Evolutionary conservation across 1,140 invertebrate genomes (phyloP), one percentile per base, ranked within the genome.

Genomic region (Zaprionus capensis): DNA sequence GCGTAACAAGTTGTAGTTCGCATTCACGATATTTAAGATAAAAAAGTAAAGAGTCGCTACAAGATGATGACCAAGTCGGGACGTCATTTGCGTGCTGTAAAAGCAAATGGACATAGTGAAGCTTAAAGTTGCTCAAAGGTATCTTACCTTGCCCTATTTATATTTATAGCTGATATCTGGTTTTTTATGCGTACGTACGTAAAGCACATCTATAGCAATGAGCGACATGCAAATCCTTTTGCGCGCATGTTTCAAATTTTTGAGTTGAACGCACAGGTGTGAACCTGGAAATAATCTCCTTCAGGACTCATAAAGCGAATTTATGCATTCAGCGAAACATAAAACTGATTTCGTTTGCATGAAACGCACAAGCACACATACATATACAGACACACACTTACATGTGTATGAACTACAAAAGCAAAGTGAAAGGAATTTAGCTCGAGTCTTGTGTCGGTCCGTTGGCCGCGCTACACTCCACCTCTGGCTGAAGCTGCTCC

Each of bases 281-380:
- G 44, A 76, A 71, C 20, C 76, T 67, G 64, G 75, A 75, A 75
- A 67, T 62, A 78, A 76, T 78, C 56, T 36, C 68, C 38, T 55
- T 41, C 28, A 71, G 55, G 79, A 71, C 66, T 55, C 76, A 79
- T 81, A 80, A 82, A 77, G 57, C 61, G 62, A 49, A 73, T 73
- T 81, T 80, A 71, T 76, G 71, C 65, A 76, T 76, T 31, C 24
- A 36, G 2, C n/a, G 20, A 41, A 58, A 69, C 69, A 76, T 76
- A 55, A 76, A 80, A 77, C 63, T 72, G 69, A 69, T 77, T 77
- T 72, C 62, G 64, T 73, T 31, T 67, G 36, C 26, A 31, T 14
- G 26, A 26, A 4, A 66, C 17, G 31, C 12, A 26, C 9, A 46
- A 26, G 55, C 34, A 22, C 20, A 51, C 20, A 51, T 0, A 51